These are phyloP conservation scores for Ichneumoninae sp. DNA, from an alignment of 2,888 invertebrate genomes.

Conservation along the genomic window DNA sequence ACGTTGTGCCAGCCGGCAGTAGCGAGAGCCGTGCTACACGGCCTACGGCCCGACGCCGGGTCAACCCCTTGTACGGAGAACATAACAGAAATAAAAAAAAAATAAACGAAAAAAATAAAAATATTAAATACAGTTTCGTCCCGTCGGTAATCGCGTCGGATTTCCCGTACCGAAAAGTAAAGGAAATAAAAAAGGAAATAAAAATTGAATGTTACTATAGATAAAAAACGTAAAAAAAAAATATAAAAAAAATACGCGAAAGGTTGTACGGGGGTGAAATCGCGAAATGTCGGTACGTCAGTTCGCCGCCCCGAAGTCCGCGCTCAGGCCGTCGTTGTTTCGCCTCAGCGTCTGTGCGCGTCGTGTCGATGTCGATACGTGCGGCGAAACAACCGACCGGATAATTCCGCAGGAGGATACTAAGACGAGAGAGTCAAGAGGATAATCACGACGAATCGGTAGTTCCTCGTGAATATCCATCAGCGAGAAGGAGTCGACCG, in stretches of 20 bases:
- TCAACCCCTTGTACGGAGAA: conserved; percentile 55
- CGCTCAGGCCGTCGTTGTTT: conserved; percentile 46
- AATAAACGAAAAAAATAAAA: neutral
- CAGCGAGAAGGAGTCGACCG: conserved; percentile 24
- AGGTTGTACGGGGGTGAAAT: conserved; percentile 48
- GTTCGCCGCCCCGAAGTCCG: conserved; percentile 55
- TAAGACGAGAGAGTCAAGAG: conserved; percentile 48
- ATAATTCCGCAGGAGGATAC: conserved; percentile 56
- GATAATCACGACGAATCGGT: conserved; percentile 64
- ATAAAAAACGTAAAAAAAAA: neutral
- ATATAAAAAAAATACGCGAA: conserved; percentile 13
- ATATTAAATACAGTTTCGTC: conserved; percentile 10
- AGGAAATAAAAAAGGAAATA: neutral
- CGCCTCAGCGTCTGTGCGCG: conserved; percentile 51
- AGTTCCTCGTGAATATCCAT: conserved; percentile 29
- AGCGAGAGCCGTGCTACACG: conserved; percentile 82
- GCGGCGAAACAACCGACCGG: conserved; percentile 46
- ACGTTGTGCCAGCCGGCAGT: conserved; percentile 83
- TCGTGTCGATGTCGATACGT: conserved; percentile 50
- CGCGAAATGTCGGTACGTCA: conserved; percentile 64
- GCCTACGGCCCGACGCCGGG: conserved; percentile 74
- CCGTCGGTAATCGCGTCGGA: neutral
- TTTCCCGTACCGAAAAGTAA: neutral
- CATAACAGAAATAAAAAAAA: conserved; percentile 20
- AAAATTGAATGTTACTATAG: neutral